phyloP scores from a whole-genome alignment of 2,888 invertebrate genomes.

The Sminthurinus aureus region DNA sequence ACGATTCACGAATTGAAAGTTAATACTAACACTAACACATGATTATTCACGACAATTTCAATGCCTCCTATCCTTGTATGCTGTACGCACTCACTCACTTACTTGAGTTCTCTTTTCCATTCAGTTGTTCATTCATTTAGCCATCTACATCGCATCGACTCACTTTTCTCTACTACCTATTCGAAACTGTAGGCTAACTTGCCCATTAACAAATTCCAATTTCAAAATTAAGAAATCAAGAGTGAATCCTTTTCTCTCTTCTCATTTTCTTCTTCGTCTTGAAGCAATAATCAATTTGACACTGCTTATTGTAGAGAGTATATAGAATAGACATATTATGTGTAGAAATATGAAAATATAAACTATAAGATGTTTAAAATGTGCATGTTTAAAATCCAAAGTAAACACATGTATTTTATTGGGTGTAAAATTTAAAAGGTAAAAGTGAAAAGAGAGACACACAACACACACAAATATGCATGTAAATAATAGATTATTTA shows the following conservation, averaged over 20 bases:
- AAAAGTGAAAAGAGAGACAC: too few species aligned
- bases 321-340: background rate
- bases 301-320: background rate
- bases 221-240: background rate
- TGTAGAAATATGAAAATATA: too few species aligned
- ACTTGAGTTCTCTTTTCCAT: background rate
- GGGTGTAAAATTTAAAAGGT: too few species aligned
- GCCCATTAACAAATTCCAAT: background rate
- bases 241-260: background rate
- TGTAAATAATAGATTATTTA: too few species aligned
- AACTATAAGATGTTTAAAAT: background rate
- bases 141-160: too few species aligned
- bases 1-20: slow-evolving; percentile 25
- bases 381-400: background rate
- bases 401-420: too few species aligned
- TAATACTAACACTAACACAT: slow-evolving; percentile 6
- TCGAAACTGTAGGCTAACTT: background rate
- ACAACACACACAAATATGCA: too few species aligned
- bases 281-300: background rate
- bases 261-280: too few species aligned
- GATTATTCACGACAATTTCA: background rate
- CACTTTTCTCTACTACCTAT: too few species aligned
- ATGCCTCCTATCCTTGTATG: background rate
- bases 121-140: too few species aligned
- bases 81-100: background rate